These are phyloP conservation scores for Ptiloglossa arizonensis DNA, from an alignment of 1,140 invertebrate genomes.

Conservation along the genomic window DNA sequence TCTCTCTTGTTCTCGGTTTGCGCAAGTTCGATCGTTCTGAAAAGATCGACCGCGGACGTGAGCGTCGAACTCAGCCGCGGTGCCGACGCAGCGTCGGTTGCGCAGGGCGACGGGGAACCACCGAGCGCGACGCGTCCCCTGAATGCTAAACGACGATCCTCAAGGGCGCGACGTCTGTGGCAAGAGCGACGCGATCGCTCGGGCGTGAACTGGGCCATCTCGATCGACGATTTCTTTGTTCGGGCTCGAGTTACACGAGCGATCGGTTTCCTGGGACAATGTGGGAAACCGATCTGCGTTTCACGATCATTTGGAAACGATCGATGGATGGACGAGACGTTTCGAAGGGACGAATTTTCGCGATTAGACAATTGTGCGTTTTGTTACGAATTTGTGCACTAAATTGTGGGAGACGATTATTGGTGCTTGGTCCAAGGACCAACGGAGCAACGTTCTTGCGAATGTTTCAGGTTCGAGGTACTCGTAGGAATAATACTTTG, in stretches of 20 bases:
- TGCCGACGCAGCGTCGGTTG: not conserved
- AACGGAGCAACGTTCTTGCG: too few species aligned
- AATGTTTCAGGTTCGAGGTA: too few species aligned
- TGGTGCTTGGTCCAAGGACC: too few species aligned
- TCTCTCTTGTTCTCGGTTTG: conserved; percentile 43
- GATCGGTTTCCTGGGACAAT: too few species aligned
- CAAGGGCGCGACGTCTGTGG: conserved; percentile 56
- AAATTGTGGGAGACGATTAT: too few species aligned
- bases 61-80: not conserved
- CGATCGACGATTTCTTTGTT: not conserved
- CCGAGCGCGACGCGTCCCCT: conserved; percentile 30
- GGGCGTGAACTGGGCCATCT: conserved; percentile 65
- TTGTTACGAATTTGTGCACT: too few species aligned
- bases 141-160: conserved; percentile 57
- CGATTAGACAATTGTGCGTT: too few species aligned
- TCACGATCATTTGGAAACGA: too few species aligned
- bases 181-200: conserved; percentile 40
- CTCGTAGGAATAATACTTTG: too few species aligned
- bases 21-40: conserved; percentile 67
- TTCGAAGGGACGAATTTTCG: too few species aligned
- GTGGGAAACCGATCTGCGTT: too few species aligned
- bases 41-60: conserved; percentile 63
- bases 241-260: not conserved
- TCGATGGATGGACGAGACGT: too few species aligned
- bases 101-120: conserved; percentile 17